Conservation (phyloP, 2,113 vertebrate genomes). For the Syngnathus floridae region DNA sequence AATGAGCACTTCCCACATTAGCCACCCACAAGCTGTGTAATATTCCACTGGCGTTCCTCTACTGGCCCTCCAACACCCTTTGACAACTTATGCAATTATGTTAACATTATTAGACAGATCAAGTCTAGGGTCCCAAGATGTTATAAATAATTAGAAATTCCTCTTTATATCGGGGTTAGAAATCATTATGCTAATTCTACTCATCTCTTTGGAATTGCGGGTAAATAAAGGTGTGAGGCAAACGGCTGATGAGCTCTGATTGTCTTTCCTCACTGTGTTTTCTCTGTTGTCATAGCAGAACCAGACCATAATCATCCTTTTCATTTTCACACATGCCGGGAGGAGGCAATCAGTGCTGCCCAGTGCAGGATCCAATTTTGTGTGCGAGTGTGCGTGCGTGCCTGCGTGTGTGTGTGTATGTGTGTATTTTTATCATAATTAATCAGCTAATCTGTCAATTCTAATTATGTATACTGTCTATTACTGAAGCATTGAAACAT, state of each 20-base stretch:
- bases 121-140: conserved; percentile 73
- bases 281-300: conserved; percentile 66
- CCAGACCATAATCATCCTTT: conserved; percentile 66
- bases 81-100: conserved; percentile 75
- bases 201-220: conserved; percentile 67
- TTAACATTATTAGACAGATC: conserved; percentile 79
- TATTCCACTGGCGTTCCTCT: conserved; percentile 49
- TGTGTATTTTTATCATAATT: conserved; percentile 15
- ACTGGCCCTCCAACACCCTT: conserved; percentile 59
- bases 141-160: conserved; percentile 79
- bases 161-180: conserved; percentile 74
- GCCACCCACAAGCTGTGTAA: conserved; percentile 42
- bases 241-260: conserved; percentile 68
- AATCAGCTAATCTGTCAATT: conserved; percentile 31
- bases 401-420: conserved; percentile 22
- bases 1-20: conserved; percentile 22
- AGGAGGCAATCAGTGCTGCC: conserved; percentile 50
- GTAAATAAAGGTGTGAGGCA: conserved; percentile 77
- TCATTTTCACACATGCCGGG: conserved; percentile 54
- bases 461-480: neutral
- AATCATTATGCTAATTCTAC: conserved; percentile 75
- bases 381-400: conserved; percentile 16
- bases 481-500: neutral
- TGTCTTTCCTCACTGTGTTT: conserved; percentile 65
- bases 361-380: conserved; percentile 35